phyloP scores from a whole-genome alignment of 2,888 invertebrate species.

The Caenorhabditis zanzibari region DNA sequence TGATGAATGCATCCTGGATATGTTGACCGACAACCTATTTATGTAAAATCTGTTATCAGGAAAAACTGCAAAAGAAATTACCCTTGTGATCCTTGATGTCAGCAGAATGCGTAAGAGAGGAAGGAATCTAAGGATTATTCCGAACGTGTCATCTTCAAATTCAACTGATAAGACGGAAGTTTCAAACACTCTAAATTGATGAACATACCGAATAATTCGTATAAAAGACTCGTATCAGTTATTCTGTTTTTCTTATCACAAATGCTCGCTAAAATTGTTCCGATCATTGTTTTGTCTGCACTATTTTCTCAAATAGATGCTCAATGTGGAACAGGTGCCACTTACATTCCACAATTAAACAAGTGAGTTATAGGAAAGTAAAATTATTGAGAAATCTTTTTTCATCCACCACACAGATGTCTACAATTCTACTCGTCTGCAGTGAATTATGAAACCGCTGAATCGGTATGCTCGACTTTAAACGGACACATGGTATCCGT shows the following conservation, averaged over 20 bases:
- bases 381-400: too few relatives aligned
- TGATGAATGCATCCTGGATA: not conserved
- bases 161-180: not conserved
- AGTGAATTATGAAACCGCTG: conserved; percentile 32
- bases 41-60: not conserved
- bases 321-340: not conserved
- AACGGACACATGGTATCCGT: conserved; percentile 39
- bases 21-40: not conserved
- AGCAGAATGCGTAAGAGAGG: not conserved
- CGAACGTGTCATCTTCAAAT: not conserved
- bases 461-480: conserved; percentile 30
- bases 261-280: not conserved
- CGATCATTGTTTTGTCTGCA: not conserved
- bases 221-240: conserved; percentile 3
- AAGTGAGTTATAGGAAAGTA: not conserved
- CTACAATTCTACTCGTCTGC: conserved; percentile 7
- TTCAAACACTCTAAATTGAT: not conserved
- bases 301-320: not conserved
- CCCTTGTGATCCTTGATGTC: not conserved
- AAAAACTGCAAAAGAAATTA: not conserved
- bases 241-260: not conserved
- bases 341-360: not conserved
- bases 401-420: conserved; percentile 36
- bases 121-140: not conserved
- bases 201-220: not conserved